Base-by-base conservation (phyloP, 2,888 invertebrate genomes). In the Tenthredo mesomela region DNA sequence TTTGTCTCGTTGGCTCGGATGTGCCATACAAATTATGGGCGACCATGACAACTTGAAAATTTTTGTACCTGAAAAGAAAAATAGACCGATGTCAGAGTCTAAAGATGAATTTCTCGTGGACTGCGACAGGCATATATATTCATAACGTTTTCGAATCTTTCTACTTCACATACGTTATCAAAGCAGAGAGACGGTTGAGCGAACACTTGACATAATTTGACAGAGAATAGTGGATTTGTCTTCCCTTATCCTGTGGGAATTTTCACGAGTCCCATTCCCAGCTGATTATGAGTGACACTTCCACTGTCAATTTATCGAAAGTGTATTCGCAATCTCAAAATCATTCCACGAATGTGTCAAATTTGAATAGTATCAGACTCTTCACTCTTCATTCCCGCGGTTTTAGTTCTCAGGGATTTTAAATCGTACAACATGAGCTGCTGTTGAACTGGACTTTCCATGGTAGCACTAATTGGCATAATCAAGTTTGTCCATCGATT, bases 31-130 rank as follows among this genome's bases (percentile, higher is more conserved):
- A 50, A 43, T 82, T 47, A 29, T 67, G 67, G 18, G 67, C 50
- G 7, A 67, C 82, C 67, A 82, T 70, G 40, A 82, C n/a, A 37
- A 82, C 50, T 15, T 47, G 15, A 70, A 82, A 82, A 70, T 82
- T 43, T 9, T 40, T 82, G 50, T 54, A 82, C 47, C 82, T 82
- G 82, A 18, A 3, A 37, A 61, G 21, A 61, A 80, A 80, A 61
- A 58, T 33, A 25, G 33, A 33, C 15, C 25, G 33, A 33, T 67
- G 7, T 67, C 25, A 25, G 12, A 67, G 18, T 15, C 37, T 6
- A 37, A 6, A 7, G 18, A 9, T 71, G 9, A 71, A 33, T 37
- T 71, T 40, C 18, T 0, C 25, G 61, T 25, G 21, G 61, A 25
- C 25, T 12, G 9, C n/a, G 7, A 54, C 1, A 7, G 54, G 54